Conservation (phyloP, 2,888 invertebrate genomes). For the Lochmaea capreae region DNA sequence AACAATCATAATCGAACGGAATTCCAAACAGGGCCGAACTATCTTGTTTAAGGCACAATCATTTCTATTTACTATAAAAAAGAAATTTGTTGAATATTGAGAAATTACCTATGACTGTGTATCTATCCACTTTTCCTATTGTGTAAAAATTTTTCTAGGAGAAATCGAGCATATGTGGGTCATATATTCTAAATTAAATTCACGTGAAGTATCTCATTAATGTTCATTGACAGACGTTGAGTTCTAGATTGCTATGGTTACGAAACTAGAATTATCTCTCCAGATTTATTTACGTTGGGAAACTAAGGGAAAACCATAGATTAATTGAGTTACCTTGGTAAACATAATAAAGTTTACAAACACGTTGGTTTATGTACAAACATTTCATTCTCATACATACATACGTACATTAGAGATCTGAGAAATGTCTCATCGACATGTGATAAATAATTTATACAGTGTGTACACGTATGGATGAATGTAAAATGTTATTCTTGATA, state of each 20-base stretch:
- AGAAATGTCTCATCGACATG: neutral
- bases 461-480: too few species aligned
- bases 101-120: too few species aligned
- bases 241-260: neutral
- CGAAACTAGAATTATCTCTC: neutral
- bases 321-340: neutral
- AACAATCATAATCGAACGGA: slow-evolving; percentile 31
- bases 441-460: neutral
- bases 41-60: neutral
- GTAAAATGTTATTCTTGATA: too few species aligned
- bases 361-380: neutral
- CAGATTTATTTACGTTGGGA: neutral
- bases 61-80: neutral
- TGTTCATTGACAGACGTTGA: slow-evolving; percentile 3
- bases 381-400: neutral
- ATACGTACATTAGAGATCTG: neutral
- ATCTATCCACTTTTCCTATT: too few species aligned
- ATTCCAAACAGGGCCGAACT: slow-evolving; percentile 16
- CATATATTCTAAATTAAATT: slow-evolving; percentile 6
- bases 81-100: too few species aligned
- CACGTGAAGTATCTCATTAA: neutral
- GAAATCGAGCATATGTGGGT: neutral
- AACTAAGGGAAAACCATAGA: neutral
- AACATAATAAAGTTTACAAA: neutral
- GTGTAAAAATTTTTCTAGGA: neutral